Conservation (phyloP, 2,113 vertebrate species). For the Crotalus viridis region DNA sequence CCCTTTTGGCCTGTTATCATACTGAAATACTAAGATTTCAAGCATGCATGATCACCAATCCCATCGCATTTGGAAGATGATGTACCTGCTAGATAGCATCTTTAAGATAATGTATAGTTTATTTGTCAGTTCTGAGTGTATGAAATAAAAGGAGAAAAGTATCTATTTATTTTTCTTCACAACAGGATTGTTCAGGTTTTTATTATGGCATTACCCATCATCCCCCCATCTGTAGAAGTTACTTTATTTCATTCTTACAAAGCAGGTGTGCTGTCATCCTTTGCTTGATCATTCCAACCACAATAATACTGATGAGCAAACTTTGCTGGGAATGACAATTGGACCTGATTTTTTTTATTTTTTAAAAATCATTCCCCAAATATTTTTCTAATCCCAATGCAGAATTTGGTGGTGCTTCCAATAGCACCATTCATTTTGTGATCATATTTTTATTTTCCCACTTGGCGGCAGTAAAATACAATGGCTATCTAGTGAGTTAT, state of each 20-base stretch:
- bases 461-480: not conserved
- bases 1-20: not conserved
- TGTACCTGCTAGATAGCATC: not conserved
- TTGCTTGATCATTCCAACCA: not conserved
- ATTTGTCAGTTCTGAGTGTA: not conserved
- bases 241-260: not conserved
- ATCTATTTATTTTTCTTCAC: not conserved
- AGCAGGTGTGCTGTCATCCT: not conserved
- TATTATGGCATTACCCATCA: not conserved
- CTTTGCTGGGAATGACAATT: not conserved
- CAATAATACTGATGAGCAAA: not conserved
- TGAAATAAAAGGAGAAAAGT: not conserved
- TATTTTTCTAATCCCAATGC: not conserved
- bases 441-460: not conserved
- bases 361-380: not conserved
- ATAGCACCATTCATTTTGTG: not conserved
- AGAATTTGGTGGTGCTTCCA: not conserved
- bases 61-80: not conserved
- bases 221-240: not conserved
- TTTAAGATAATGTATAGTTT: not conserved
- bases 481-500: not conserved
- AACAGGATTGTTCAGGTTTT: not conserved
- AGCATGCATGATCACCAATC: not conserved
- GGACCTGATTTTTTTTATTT: not conserved
- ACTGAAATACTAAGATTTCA: not conserved